Conservation (phyloP, 2,888 invertebrate genomes). For the Trichopoda pennipes region DNA sequence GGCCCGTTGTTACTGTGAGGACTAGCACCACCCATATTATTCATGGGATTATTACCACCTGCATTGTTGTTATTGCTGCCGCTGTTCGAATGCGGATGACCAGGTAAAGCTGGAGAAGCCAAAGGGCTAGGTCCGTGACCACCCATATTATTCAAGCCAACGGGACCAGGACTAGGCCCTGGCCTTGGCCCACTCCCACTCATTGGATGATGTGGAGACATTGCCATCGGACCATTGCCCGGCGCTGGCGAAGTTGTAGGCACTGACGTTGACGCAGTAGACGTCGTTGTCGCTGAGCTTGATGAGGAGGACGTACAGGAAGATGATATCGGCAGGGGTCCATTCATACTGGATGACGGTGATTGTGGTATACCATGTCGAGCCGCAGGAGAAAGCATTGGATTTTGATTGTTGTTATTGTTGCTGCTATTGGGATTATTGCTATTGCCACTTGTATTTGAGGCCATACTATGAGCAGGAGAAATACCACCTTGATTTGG, state of each 20-base stretch:
- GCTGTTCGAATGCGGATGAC: constrained; percentile 67
- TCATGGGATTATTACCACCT: constrained; percentile 62
- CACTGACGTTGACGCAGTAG: constrained; percentile 76
- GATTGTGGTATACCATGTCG: constrained; percentile 74
- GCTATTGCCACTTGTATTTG: constrained; percentile 72
- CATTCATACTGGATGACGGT: constrained; percentile 80
- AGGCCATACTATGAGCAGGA: constrained; percentile 72
- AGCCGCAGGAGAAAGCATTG: constrained; percentile 76
- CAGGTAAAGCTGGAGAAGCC: constrained; percentile 74
- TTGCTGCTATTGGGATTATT: constrained; percentile 70
- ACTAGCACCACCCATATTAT: constrained; percentile 71
- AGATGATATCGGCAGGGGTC: constrained; percentile 82
- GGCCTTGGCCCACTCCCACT: constrained; percentile 71
- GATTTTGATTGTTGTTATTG: constrained; percentile 73
- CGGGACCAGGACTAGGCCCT: constrained; percentile 76
- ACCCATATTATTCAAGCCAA: constrained; percentile 67
- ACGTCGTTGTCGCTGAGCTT: constrained; percentile 71
- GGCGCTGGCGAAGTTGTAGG: constrained; percentile 78
- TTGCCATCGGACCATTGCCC: constrained; percentile 79
- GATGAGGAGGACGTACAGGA: constrained; percentile 72
- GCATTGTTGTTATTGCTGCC: constrained; percentile 54
- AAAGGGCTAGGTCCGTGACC: constrained; percentile 75
- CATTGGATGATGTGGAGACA: constrained; percentile 81
- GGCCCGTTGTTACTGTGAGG: constrained; percentile 75
- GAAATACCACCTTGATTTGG: constrained; percentile 75